Conservation (phyloP, 23 tunicate species). For the Ascidia mentula region DNA sequence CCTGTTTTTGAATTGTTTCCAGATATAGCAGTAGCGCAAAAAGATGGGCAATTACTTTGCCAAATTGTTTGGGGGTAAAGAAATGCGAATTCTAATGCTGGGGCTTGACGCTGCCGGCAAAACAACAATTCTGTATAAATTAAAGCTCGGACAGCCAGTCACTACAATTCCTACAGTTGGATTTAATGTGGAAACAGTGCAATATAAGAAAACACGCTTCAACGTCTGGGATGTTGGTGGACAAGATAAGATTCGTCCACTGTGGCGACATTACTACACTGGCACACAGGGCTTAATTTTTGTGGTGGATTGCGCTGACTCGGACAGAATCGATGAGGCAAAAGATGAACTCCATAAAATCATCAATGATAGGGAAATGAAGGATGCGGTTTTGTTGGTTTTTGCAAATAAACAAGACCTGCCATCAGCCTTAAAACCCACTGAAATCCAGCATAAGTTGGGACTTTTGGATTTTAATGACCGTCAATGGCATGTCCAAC, state of each 20-base stretch:
- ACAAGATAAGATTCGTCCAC: slow-evolving; percentile 91
- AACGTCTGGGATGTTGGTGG: slow-evolving; percentile 99
- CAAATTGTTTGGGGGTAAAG: slow-evolving; percentile 72
- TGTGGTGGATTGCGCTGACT: slow-evolving; percentile 96
- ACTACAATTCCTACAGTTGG: slow-evolving; percentile 95
- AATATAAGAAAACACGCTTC: slow-evolving; percentile 66
- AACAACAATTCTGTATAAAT: slow-evolving; percentile 88
- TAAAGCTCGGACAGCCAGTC: slow-evolving; percentile 79
- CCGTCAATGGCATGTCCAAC: slow-evolving; percentile 91
- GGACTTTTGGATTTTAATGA: slow-evolving; percentile 58
- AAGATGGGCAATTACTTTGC: slow-evolving; percentile 56
- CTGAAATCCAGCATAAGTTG: slow-evolving; percentile 58
- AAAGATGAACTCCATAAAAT: slow-evolving; percentile 77
- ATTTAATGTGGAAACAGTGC: slow-evolving; percentile 93
- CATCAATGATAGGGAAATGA: slow-evolving; percentile 92
- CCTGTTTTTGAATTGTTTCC: too few relatives aligned
- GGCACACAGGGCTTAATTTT: slow-evolving; percentile 96
- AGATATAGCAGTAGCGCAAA: neutral
- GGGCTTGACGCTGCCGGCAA: slow-evolving; percentile 98
- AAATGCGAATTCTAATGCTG: slow-evolving; percentile 90
- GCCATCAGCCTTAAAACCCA: slow-evolving; percentile 82
- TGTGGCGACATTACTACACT: slow-evolving; percentile 92
- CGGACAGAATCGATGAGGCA: slow-evolving; percentile 92
- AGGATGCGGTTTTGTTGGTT: slow-evolving; percentile 80
- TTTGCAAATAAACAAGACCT: slow-evolving; percentile 98